A percentile compares a stretch with the other conserved stretches of the same genome.
Conservation (phyloP, 2,797 vertebrate genomes). For the Atherinosoma microstoma region DNA sequence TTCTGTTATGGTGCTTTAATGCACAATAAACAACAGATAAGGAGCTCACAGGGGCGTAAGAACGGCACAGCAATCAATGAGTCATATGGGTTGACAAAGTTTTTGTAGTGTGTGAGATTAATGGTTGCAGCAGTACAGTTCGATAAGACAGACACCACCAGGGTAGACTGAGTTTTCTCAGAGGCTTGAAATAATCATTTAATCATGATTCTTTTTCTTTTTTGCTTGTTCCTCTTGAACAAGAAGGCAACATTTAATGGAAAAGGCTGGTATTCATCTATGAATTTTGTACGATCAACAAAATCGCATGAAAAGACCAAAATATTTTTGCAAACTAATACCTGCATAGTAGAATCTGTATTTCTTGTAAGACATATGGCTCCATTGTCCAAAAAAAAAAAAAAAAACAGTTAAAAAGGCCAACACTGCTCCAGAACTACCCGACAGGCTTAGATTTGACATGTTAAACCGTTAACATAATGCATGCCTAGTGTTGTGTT, state of each 20-base stretch:
- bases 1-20: conserved; percentile 26
- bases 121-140: conserved; percentile 39
- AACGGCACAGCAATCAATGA: conserved; percentile 27
- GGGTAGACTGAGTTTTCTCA: conserved; percentile 15
- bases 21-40: conserved; percentile 18
- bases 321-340: background rate
- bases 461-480: no score
- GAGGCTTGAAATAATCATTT: background rate
- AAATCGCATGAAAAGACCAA: conserved; percentile 10
- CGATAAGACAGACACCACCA: conserved; percentile 7
- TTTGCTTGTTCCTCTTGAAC: conserved; percentile 1
- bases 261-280: background rate
- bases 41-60: conserved; percentile 1
- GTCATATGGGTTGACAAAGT: conserved; percentile 20
- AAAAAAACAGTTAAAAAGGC: no score
- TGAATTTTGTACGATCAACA: background rate
- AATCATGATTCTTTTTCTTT: no score
- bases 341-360: no score
- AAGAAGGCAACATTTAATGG: conserved; percentile 10
- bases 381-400: no score
- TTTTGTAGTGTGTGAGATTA: conserved; percentile 16
- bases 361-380: no score
- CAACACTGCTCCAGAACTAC: no score
- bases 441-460: no score
- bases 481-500: no score